Percentiles rank a stretch among this genome's conserved stretches.
These are phyloP conservation scores for Labeo rohita DNA, from an alignment of 2,113 vertebrate genomes.

Conservation along the genomic window DNA sequence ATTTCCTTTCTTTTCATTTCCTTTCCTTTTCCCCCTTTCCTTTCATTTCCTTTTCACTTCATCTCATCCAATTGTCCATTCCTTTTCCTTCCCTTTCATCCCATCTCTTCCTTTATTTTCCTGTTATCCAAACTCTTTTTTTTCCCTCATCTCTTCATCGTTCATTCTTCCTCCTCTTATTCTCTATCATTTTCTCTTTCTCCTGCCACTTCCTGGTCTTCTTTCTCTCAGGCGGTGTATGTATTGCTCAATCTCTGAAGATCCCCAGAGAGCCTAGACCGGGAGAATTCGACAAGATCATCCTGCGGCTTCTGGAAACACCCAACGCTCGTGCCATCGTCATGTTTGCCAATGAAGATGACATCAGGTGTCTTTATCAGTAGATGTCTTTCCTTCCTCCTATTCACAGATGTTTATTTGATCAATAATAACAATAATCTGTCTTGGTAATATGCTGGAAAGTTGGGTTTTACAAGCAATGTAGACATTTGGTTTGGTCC, in stretches of 20 bases:
- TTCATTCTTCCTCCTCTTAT: neutral
- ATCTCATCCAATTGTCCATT: constrained; percentile 17
- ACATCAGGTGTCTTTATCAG: constrained; percentile 83
- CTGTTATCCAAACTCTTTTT: neutral
- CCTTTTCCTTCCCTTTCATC: constrained; percentile 7
- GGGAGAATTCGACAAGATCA: constrained; percentile 94
- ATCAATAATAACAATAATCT: neutral
- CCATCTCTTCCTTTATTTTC: neutral
- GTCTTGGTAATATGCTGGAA: neutral
- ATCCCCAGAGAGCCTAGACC: constrained; percentile 90
- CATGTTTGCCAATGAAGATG: constrained; percentile 96
- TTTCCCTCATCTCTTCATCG: neutral
- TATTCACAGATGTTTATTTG: neutral
- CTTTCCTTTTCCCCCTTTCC: neutral
- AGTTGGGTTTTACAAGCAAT: neutral
- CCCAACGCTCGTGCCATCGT: constrained; percentile 92
- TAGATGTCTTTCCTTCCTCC: neutral
- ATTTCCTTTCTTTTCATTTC: neutral
- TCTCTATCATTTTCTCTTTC: neutral
- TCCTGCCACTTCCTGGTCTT: constrained; percentile 10
- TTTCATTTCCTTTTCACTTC: constrained; percentile 24
- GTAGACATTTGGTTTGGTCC: neutral
- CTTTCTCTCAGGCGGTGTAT: constrained; percentile 86
- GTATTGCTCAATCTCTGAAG: constrained; percentile 96
- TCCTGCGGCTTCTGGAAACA: constrained; percentile 91